phyloP scores from a whole-genome alignment of 2,797 vertebrate genomes.

The Fistularia tabacaria region DNA sequence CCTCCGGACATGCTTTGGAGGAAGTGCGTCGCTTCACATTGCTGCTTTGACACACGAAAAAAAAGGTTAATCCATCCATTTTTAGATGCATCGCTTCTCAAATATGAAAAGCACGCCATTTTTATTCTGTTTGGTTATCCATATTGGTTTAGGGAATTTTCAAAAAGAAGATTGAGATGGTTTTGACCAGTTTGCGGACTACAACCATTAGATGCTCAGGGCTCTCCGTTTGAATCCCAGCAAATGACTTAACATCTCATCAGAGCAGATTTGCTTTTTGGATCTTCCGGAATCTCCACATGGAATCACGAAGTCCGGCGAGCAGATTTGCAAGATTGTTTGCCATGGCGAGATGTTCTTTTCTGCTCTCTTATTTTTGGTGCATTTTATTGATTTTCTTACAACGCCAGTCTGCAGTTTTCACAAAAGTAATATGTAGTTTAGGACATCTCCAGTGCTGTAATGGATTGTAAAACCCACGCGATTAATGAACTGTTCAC shows the following conservation, averaged over 20 bases:
- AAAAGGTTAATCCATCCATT: conserved; percentile 66
- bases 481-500: too few relatives aligned
- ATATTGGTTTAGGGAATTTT: conserved; percentile 40
- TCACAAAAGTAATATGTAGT: too few relatives aligned
- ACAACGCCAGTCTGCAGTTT: too few relatives aligned
- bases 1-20: too few relatives aligned
- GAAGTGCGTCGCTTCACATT: conserved; percentile 22
- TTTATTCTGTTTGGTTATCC: conserved; percentile 59
- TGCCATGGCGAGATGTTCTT: neutral
- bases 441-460: too few relatives aligned
- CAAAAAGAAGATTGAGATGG: conserved; percentile 9
- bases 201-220: conserved; percentile 4
- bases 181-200: conserved; percentile 21
- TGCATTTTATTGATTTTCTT: too few relatives aligned
- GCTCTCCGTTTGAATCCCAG: conserved; percentile 18
- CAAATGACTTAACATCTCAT: neutral
- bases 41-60: conserved; percentile 29
- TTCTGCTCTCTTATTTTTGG: neutral
- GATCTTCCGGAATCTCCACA: neutral
- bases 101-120: conserved; percentile 52
- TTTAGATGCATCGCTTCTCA: conserved; percentile 46
- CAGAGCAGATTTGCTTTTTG: neutral
- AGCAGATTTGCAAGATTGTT: neutral
- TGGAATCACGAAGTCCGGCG: too few relatives aligned
- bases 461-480: too few relatives aligned